A percentile compares a stretch with the other conserved stretches of the same genome.
phyloP scores from a whole-genome alignment of 23 tunicate genomes.

The Styela clava region DNA sequence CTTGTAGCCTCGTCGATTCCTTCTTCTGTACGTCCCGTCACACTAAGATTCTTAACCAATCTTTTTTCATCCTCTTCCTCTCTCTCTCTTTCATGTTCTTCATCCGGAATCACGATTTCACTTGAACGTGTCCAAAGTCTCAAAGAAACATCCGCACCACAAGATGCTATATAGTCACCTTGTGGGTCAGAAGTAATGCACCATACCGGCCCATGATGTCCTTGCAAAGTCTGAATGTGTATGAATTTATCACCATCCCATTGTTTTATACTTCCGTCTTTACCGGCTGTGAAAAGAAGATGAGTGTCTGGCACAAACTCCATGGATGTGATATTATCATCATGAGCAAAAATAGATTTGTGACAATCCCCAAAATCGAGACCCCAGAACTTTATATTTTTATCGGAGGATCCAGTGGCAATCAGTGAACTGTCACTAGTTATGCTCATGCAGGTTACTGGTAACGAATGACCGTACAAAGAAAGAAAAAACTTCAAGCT shows the following conservation, averaged over 20 bases:
- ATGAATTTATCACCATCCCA: conserved; percentile 98
- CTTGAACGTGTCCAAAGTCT: conserved; percentile 62
- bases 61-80: conserved; percentile 47
- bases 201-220: conserved; percentile 58
- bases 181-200: conserved; percentile 29
- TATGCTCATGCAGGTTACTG: conserved; percentile 62
- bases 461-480: conserved; percentile 90
- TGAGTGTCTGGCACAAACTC: conserved; percentile 87
- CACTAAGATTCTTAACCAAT: conserved; percentile 13
- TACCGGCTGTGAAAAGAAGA: conserved; percentile 78
- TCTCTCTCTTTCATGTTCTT: conserved; percentile 60
- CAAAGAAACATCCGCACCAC: conserved; percentile 59
- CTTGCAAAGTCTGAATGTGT: conserved; percentile 76
- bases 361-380: conserved; percentile 95
- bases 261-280: conserved; percentile 90
- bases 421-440: conserved; percentile 61
- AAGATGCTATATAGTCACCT: conserved; percentile 71
- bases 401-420: conserved; percentile 82
- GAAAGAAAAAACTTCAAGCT: conserved; percentile 77
- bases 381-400: conserved; percentile 91
- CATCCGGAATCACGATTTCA: conserved; percentile 80
- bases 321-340: conserved; percentile 63
- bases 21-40: neutral
- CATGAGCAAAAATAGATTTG: conserved; percentile 79
- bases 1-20: conserved; percentile 15